phyloP scores from a whole-genome alignment of 2,113 vertebrate species.

The Tonatia bakeri region DNA sequence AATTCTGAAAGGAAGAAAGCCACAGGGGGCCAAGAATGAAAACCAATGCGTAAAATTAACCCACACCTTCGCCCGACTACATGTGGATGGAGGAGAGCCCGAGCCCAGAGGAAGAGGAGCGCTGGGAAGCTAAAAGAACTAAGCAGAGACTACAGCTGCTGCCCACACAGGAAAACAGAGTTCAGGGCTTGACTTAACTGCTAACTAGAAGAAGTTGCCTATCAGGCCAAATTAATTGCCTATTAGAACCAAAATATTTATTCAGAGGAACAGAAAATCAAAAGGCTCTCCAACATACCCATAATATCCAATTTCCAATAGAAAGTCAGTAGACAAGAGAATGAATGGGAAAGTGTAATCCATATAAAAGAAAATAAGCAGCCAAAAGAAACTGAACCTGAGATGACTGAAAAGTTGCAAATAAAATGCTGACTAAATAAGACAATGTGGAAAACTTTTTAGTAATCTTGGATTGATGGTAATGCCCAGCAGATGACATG shows the following conservation, averaged over 20 bases:
- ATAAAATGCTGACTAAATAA: neutral
- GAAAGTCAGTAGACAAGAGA: neutral
- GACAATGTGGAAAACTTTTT: neutral
- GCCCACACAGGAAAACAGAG: neutral
- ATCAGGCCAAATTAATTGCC: neutral
- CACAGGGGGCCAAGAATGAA: neutral
- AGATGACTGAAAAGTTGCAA: neutral
- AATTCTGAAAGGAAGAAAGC: neutral
- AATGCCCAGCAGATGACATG: neutral
- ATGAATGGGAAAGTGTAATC: slow-evolving; percentile 11
- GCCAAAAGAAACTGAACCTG: neutral
- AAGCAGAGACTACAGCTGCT: neutral
- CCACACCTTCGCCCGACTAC: neutral
- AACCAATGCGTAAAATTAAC: neutral
- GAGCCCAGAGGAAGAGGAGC: neutral
- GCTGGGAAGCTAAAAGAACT: neutral
- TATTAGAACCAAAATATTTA: neutral
- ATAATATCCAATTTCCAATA: neutral
- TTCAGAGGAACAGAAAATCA: neutral
- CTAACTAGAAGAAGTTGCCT: neutral
- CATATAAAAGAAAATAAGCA: neutral
- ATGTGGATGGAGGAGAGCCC: neutral
- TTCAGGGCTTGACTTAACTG: neutral
- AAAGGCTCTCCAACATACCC: neutral
- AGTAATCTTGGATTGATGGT: neutral